A percentile compares a stretch with the other conserved stretches of the same genome.
These are phyloP conservation scores for Ochotona princeps DNA, from an alignment of 2,113 vertebrate genomes.

Conservation along the genomic window DNA sequence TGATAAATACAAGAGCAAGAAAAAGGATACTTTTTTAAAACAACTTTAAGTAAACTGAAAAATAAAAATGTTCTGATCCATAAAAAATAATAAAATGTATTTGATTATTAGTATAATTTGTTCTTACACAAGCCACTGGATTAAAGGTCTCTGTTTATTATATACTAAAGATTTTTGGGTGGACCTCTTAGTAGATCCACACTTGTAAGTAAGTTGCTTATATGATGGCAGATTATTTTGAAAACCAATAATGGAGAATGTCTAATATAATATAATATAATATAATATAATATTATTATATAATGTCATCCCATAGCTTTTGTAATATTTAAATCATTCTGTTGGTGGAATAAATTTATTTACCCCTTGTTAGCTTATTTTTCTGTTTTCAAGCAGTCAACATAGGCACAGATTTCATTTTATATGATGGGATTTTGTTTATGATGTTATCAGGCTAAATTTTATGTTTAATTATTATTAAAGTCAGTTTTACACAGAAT, in stretches of 20 bases:
- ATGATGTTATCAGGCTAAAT: not conserved
- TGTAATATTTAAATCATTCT: not conserved
- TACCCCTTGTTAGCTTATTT: not conserved
- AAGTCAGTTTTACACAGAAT: not conserved
- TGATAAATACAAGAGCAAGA: conserved; percentile 59
- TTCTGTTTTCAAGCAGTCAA: not conserved
- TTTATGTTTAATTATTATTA: not conserved
- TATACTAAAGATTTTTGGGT: not conserved
- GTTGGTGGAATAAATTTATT: not conserved
- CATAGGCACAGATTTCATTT: not conserved
- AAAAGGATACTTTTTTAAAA: conserved; percentile 43
- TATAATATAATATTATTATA: not conserved
- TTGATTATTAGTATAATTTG: not conserved
- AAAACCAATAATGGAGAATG: not conserved
- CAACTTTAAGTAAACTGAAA: conserved; percentile 60
- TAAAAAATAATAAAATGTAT: not conserved
- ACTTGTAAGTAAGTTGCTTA: not conserved
- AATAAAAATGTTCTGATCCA: conserved; percentile 68
- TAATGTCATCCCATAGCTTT: not conserved
- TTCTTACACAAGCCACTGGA: not conserved
- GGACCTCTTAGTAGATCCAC: not conserved
- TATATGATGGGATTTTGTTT: not conserved
- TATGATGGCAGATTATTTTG: not conserved
- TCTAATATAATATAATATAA: not conserved
- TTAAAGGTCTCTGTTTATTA: not conserved